These are phyloP conservation scores for Albula goreensis DNA, from an alignment of 2,113 vertebrate species.

Conservation along the genomic window DNA sequence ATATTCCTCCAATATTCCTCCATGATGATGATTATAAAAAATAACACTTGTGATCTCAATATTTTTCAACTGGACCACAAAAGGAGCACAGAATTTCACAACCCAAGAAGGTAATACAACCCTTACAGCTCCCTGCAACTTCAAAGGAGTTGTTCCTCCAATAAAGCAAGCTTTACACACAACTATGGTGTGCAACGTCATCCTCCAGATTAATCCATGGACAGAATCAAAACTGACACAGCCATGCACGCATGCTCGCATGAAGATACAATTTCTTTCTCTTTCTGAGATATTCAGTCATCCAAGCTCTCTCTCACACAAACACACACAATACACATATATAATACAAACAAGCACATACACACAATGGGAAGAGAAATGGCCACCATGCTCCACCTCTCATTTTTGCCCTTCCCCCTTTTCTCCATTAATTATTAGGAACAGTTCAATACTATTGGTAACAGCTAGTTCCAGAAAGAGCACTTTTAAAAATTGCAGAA, in stretches of 20 bases:
- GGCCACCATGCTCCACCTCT: neutral
- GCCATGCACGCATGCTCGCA: neutral
- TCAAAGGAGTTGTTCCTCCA: neutral
- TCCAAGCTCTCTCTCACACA: neutral
- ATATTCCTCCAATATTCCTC: constrained; percentile 8
- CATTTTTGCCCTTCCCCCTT: constrained; percentile 17
- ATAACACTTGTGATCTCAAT: constrained; percentile 2
- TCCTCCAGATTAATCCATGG: neutral
- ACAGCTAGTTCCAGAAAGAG: constrained; percentile 52
- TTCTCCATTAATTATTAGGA: constrained; percentile 19
- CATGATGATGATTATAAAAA: neutral
- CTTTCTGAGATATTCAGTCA: neutral
- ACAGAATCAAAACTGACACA: constrained; percentile 5
- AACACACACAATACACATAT: neutral
- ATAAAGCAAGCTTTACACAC: neutral
- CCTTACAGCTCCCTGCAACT: neutral
- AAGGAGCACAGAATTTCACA: neutral
- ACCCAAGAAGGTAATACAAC: neutral
- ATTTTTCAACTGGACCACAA: neutral
- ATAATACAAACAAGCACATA: neutral
- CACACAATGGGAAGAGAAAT: constrained; percentile 1
- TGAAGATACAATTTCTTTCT: neutral
- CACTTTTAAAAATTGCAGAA: constrained; percentile 45
- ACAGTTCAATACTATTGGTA: constrained; percentile 33
- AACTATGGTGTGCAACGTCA: neutral